Evolutionary conservation across 2,888 invertebrate genomes (phyloP), one percentile per base, ranked within the genome.

Genomic region (Hirtodrosophila trivittata): DNA sequence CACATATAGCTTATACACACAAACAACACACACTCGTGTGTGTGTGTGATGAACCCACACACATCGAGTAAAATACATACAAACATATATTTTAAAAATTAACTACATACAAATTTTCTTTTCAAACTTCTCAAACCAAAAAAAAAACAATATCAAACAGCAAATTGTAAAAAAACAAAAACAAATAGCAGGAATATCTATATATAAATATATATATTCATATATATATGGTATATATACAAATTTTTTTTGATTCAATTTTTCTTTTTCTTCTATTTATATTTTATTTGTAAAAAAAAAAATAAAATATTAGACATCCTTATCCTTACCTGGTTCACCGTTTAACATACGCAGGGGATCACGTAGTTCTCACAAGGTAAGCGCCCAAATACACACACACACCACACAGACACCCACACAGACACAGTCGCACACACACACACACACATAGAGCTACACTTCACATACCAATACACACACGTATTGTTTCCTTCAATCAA

Each of bases 251-350:
- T 88, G 86, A 88, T 80, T 88, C 76, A 60, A 74, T 70, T 88
- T 82, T 81, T 76, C 71, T 71, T 80, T 67, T 82, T 86, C 77
- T 75, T 82, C 77, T 78, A 74, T 75, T 78, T 77, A 72, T 63
- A 67, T 75, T 75, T 77, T 70, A 66, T 84, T 78, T 80, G 75
- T 75, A 67, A 66, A 66, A 78, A 68, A 56, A 58, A 33, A 57
- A 7, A 43, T 60, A 64, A 75, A 75, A 67, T 77, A 86, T 87
- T 89, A 98, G 98, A 96, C 97, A 90, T 98, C 98, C 92, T 94
- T 97, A 91, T 98, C 98, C 92, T 94, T 98, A 90, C 98, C 98
- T 88, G 98, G 98, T 87, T 98, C 98, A 84, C 98, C 98, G 86
- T 98, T 97, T 94, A 97, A 97, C 92, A 93, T 95, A 87, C 95